Percentiles rank a stretch among this genome's conserved stretches.
phyloP scores from a whole-genome alignment of 2,888 invertebrate genomes.

The Dione vanillae region DNA sequence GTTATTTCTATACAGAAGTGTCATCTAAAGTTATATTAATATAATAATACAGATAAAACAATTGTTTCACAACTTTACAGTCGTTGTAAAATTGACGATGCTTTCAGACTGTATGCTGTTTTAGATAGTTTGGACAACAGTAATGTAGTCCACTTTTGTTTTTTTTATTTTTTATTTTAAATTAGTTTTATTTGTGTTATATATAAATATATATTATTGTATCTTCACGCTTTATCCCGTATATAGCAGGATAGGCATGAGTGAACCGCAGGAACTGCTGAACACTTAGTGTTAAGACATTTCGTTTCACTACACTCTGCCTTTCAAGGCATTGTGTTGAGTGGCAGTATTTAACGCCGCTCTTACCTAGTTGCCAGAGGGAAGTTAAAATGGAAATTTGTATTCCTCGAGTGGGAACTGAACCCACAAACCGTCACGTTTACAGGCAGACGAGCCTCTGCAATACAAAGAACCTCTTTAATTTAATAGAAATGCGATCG shows the following conservation, averaged over 20 bases:
- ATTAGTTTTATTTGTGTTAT: neutral
- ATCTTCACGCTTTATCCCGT: too few relatives aligned
- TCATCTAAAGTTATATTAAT: slow-evolving; percentile 14
- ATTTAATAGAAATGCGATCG: too few relatives aligned
- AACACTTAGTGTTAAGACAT: too few relatives aligned
- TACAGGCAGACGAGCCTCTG: too few relatives aligned
- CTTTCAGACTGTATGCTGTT: slow-evolving; percentile 9
- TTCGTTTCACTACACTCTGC: too few relatives aligned
- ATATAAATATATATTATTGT: neutral
- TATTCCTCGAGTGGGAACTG: neutral
- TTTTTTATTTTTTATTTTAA: neutral
- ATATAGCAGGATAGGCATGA: too few relatives aligned
- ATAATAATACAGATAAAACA: slow-evolving; percentile 7
- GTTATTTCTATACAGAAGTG: slow-evolving; percentile 8
- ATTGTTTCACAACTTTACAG: slow-evolving; percentile 20
- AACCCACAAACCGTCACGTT: too few relatives aligned
- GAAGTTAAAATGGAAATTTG: neutral
- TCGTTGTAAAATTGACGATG: slow-evolving; percentile 16
- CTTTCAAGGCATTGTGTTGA: neutral
- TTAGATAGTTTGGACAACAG: slow-evolving; percentile 7
- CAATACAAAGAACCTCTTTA: too few relatives aligned
- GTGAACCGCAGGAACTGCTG: too few relatives aligned
- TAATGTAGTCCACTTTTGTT: slow-evolving; percentile 12
- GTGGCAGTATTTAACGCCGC: too few relatives aligned
- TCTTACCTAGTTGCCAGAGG: neutral